Evolutionary conservation across 2,113 vertebrate species (phyloP).

Genomic region (Hippocampus comes): DNA sequence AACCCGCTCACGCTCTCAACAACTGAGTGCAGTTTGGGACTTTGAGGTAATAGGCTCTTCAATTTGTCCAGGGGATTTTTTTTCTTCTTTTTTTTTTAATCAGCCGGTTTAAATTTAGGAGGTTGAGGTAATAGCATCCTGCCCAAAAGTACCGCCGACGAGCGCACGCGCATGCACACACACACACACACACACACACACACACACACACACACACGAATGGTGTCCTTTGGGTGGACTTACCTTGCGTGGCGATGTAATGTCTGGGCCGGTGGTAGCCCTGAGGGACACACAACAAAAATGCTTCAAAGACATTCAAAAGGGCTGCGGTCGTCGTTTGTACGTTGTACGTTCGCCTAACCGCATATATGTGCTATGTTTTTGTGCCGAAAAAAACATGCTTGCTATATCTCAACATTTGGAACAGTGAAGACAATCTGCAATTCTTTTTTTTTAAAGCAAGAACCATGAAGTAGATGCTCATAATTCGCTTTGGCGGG

Average conservation of each 20-base stretch:
- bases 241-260: constrained; percentile 72
- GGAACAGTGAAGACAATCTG: too few species aligned
- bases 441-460: too few species aligned
- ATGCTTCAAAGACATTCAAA: background rate
- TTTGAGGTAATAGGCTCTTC: constrained; percentile 62
- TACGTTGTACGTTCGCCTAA: too few species aligned
- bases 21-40: constrained; percentile 42
- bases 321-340: too few species aligned
- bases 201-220: constrained; percentile 7
- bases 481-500: too few species aligned
- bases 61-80: constrained; percentile 52
- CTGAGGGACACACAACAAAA: constrained; percentile 47
- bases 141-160: constrained; percentile 36
- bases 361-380: too few species aligned
- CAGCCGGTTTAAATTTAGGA: constrained; percentile 54
- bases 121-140: constrained; percentile 48
- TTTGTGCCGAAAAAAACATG: too few species aligned
- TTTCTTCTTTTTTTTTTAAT: constrained; percentile 20
- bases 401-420: too few species aligned
- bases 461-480: too few species aligned
- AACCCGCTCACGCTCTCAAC: constrained; percentile 35
- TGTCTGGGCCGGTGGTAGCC: constrained; percentile 68
- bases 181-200: constrained; percentile 5
- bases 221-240: constrained; percentile 22
- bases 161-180: constrained; percentile 27